phyloP scores from a whole-genome alignment of 2,113 vertebrate genomes.

The Edolisoma coerulescens region DNA sequence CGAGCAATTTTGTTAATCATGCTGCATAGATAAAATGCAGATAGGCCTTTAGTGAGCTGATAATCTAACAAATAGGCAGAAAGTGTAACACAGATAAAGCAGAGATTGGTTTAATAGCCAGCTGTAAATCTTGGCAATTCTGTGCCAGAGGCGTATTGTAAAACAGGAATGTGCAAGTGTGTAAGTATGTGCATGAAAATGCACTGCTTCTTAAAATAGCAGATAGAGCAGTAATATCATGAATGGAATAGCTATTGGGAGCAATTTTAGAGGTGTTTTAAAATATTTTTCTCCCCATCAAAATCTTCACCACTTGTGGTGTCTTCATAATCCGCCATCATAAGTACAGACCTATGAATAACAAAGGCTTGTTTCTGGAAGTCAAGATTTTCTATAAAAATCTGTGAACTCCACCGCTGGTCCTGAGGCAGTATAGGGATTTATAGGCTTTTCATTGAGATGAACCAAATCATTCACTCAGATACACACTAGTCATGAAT shows the following conservation, averaged over 20 bases:
- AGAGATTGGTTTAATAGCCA: slow-evolving; percentile 36
- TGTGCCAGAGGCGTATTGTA: not conserved
- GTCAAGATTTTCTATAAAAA: not conserved
- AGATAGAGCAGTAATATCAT: not conserved
- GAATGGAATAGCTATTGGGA: not conserved
- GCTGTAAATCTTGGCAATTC: slow-evolving; percentile 47
- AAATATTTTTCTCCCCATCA: slow-evolving; percentile 16
- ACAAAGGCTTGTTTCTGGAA: slow-evolving; percentile 1
- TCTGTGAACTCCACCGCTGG: not conserved
- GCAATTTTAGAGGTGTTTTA: slow-evolving; percentile 8
- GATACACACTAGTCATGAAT: not conserved
- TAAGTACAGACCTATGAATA: not conserved
- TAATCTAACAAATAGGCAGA: slow-evolving; percentile 57
- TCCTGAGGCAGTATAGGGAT: not conserved
- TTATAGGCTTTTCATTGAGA: not conserved
- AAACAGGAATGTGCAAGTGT: not conserved
- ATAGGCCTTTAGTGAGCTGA: slow-evolving; percentile 50
- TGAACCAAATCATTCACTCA: not conserved
- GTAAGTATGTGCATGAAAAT: slow-evolving; percentile 12
- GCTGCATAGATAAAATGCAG: slow-evolving; percentile 44
- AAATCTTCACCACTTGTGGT: not conserved
- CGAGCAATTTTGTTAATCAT: slow-evolving; percentile 7
- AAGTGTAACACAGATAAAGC: slow-evolving; percentile 48
- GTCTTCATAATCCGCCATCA: not conserved
- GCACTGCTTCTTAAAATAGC: slow-evolving; percentile 35